These are phyloP conservation scores for Chaetorhynchus papuensis DNA, from an alignment of 2,113 vertebrate genomes.

Conservation along the genomic window DNA sequence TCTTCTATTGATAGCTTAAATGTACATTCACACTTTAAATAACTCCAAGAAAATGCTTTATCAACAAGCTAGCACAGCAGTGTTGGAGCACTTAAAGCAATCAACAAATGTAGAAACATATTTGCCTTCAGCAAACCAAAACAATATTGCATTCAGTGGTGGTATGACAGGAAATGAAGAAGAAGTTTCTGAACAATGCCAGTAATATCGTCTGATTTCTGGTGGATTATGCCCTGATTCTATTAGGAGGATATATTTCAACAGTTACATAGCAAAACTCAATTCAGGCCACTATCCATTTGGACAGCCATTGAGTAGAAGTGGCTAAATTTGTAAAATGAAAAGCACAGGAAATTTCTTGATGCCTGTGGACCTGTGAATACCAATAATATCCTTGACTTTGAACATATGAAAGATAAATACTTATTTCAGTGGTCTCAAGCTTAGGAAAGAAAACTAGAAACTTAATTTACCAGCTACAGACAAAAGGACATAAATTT, in stretches of 20 bases:
- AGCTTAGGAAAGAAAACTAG: not conserved
- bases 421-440: not conserved
- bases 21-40: not conserved
- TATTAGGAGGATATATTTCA: not conserved
- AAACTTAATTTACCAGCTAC: not conserved
- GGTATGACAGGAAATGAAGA: not conserved
- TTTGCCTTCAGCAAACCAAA: not conserved
- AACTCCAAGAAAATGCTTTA: not conserved
- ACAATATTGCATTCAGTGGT: not conserved
- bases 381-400: not conserved
- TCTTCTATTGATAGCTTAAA: not conserved
- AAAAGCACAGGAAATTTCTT: not conserved
- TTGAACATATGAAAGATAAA: not conserved
- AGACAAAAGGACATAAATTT: not conserved
- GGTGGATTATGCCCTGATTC: not conserved
- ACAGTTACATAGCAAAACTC: not conserved
- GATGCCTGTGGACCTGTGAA: not conserved
- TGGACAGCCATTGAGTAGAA: not conserved
- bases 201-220: not conserved
- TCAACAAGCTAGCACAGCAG: not conserved
- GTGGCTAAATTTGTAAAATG: not conserved
- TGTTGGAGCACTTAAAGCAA: not conserved
- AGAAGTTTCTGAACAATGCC: not conserved
- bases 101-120: not conserved
- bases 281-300: not conserved